Evolutionary conservation across 2,113 vertebrate species (phyloP), one percentile per base, ranked within the genome.

Genomic region (Silurus meridionalis): DNA sequence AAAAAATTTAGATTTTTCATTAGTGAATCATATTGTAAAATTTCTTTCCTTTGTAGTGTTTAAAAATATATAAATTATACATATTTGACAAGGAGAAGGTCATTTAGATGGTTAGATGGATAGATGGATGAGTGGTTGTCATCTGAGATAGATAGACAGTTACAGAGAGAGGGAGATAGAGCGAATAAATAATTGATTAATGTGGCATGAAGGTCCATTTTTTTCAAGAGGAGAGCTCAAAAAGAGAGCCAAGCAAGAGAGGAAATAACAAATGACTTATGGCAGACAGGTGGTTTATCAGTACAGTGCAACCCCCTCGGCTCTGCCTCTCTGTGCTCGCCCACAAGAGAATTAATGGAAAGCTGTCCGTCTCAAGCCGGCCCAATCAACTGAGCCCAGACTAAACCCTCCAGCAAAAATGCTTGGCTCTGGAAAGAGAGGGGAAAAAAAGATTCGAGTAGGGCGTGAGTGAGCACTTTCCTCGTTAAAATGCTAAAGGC

Each of bases 201-300:
- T 84, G 89, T 90, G 89, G 88, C 88, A 50, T 72, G 60, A 80
- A 64, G 25, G 91, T 83, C 89, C 90, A 63, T 83, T 89, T 87
- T 88, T 82, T 23, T 19, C 85, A 75, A 52, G 85, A 11, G 19
- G 82, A 84, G 60, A 87, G 85, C 14, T 63, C 84, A 85, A 60
- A 84, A 55, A 86, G 63, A 75, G 85, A 87, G n/a, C 66, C 57
- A 89, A 37, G 71, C 86, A 53, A 84, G 88, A 91, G 85, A 80
- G 87, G 84, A 90, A 89, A 90, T 88, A 89, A 93, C 91, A 89
- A 87, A 92, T 91, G 91, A 88, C 75, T 87, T 80, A 86, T 87
- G 80, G 57, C 58, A 87, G 85, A 82, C 60, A 60, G 78, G 79
- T 64, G 57, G 74, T 85, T 77, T 57, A 80, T 87, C 83, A 83